Conservation (phyloP, 2,113 vertebrate genomes). For the Ochotona curzoniae region DNA sequence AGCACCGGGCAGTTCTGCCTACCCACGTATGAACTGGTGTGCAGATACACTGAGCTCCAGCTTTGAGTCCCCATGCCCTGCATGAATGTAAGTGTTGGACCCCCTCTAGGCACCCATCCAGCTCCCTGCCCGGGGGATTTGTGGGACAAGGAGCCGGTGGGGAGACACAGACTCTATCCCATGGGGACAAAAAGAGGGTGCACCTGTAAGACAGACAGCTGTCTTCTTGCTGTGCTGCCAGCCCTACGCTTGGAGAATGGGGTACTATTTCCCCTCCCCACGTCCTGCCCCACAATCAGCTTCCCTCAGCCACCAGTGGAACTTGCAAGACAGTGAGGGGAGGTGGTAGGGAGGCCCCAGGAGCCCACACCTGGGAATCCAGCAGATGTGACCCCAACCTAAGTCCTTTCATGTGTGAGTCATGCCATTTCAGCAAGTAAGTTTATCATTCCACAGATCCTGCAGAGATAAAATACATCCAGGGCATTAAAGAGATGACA, state of each 20-base stretch:
- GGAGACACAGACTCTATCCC: not conserved
- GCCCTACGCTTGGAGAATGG: not conserved
- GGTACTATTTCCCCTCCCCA: not conserved
- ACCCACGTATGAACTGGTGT: too few species aligned
- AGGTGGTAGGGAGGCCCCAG: not conserved
- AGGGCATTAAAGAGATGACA: too few species aligned
- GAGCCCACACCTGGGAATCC: not conserved
- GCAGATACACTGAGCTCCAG: not conserved
- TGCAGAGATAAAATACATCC: not conserved
- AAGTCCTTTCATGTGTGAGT: rapidly evolving
- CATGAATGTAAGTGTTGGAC: not conserved
- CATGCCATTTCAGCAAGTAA: too few species aligned
- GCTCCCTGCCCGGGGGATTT: not conserved
- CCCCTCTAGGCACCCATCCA: not conserved
- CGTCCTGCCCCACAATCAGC: too few species aligned
- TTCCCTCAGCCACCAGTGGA: not conserved
- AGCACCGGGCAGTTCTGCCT: rapidly evolving
- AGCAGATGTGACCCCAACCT: too few species aligned
- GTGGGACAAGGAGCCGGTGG: rapidly evolving
- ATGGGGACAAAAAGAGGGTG: rapidly evolving
- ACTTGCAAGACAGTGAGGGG: rapidly evolving
- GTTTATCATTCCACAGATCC: not conserved
- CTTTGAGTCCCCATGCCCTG: too few species aligned
- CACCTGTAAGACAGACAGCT: not conserved
- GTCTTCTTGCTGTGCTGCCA: not conserved